Base-by-base conservation (phyloP, 30 jellyfish, hydroid and myxozoan species). In the Rhopilema esculentum region DNA sequence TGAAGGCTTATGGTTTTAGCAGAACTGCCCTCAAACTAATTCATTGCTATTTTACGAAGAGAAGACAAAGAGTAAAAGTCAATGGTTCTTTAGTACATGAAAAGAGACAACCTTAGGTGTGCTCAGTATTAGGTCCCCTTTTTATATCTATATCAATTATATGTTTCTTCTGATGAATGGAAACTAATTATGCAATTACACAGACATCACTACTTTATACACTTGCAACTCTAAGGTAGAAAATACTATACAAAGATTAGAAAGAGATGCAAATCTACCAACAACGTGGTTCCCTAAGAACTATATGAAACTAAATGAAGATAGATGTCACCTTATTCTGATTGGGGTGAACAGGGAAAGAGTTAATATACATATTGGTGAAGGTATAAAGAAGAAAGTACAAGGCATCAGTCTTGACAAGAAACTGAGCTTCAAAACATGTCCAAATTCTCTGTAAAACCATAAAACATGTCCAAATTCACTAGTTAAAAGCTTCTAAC, bases 61-160 rank as follows among this genome's bases (percentile, higher is more conserved):
- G 57, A 50, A 50, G 0, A 18, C 88, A 52, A 28, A 77, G 88
- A 66, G 79, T 77, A 29, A 77, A 77, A 18, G 8, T 77, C 7
- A 77, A 77, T 77, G 79, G 80, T 16, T 52, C 40, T 53, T 22
- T 28, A 64, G 88, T 30, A 64, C 76, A 63, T 78, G 88, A 66
- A 78, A 24, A 78, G 88, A 78, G 22, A 78, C 78, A n/a, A 25
- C 16, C 88, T 24, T 53, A 28, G 88, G 88, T 49, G 88, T 78
- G n/a, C 16, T 50, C 33, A 7, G 84, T 73, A 33, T 63, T 73
- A 7, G 84, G 84, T 2, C 84, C 84, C 21, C 31, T 73, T 33
- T 50, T 73, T 48, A 17, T 73, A 8, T 17, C 23, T 63, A 78
- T 50, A 23, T 49, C 12, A 57, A 20, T 0, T 1, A 78, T 24